Evolutionary conservation across 2,797 vertebrate genomes (phyloP), one percentile per base, ranked within the genome.

Genomic region (Otus scops): DNA sequence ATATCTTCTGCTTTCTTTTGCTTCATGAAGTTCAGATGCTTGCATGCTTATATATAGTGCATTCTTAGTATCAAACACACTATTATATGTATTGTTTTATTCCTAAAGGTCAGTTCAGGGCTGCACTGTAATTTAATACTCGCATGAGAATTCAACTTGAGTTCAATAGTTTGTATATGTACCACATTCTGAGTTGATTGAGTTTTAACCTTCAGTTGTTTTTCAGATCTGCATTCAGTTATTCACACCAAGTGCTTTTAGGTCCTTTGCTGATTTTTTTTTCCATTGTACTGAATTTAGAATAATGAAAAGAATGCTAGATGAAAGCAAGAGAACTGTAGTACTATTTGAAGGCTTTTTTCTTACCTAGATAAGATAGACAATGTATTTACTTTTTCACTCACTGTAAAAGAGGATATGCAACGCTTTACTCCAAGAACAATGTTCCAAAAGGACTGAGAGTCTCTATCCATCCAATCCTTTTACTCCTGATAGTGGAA

Each of bases 51-150:
- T 56, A 96, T 79, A 84, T 94, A 96, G 84, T 61, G 74, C 89
- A 88, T 93, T 96, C 47, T 64, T 97, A 61, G 70, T 91, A 93
- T 96, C 97, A 98, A 97, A 95, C 91, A 87, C 91, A 87, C 91
- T 89, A 95, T 97, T 98, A 97, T 95, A 94, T 82, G 84, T 84
- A 97, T 88, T 97, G 95, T 97, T 96, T 94, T 91, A 85, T 97
- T 75, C 84, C 82, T 92, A 85, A 97, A 96, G 95, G 96, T 98
- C 97, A 98, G 9, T 39, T 80, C 96, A 87, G 89, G 97, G 98
- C 96, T 98, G 96, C 85, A 64, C 78, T 39, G 98, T 93, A 98
- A 98, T 94, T 70, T 77, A 95, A 98, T 97, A 97, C 68, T 94
- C 91, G 7, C 97, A 48, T 59, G 97, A 97, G 98, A 96, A 93